Evolutionary conservation across 92 coral and sea anemone species (phyloP), one percentile per base, ranked within the genome.

Genomic region (Heteractis magnifica): DNA sequence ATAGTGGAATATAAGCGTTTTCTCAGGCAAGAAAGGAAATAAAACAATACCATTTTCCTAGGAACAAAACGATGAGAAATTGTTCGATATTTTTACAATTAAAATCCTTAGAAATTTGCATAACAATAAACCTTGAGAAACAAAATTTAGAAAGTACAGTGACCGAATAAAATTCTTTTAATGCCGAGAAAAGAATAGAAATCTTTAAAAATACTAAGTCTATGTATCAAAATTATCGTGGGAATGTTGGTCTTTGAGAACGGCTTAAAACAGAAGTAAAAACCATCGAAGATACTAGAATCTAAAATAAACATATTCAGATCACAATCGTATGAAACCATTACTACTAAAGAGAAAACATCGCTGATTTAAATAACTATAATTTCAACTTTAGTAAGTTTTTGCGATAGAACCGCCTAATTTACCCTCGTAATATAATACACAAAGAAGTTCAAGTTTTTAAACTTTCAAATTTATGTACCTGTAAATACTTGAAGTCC

Each of bases 401-500:
- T 8, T 53, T 53, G 13, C 6, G 23, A 21, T 49, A 49, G 19
- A 13, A 18, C 6, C 4, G 18, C 51, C 4, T 41, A 74, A 74
- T 49, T 49, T 3, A 26, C 3, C 26, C 10, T 15, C 12, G 20
- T 15, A 8, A 49, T 74, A 56, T 6, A n/a, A 58, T 49, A 26
- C 12, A 59, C 34, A 3, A 34, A 21, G 1, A 78, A 9, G 23
- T 58, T 23, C 23, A 78, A 78, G 81, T 34, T 21, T 50, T 9
- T 14, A 76, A 76, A 52, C 79, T 51, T 52, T 76, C 41, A 51
- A 8, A 15, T 41, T 72, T 86, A n/a, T n/a, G n/a, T n/a, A 97
- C 99, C 99, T 51, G 98, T 90, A 44, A 90, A 82, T 23, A 91
- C 91, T 73, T 94, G 97, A 51, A 97, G 82, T 52, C 94, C 97